A percentile compares a stretch with the other conserved stretches of the same genome.
phyloP scores from a whole-genome alignment of 2,797 vertebrate species.

The Sphenopsis melanotis region DNA sequence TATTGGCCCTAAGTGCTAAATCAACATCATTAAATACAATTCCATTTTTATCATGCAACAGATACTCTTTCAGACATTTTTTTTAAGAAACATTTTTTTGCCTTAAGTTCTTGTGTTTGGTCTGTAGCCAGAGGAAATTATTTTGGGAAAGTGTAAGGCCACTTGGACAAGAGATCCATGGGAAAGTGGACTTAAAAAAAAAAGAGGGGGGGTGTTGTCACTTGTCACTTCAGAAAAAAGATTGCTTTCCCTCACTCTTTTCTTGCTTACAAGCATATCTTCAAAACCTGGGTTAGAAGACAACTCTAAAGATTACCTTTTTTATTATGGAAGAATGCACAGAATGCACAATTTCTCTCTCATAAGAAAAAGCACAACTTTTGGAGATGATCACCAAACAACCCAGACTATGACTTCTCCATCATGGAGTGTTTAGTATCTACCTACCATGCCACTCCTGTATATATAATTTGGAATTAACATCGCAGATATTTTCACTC shows the following conservation, averaged over 20 bases:
- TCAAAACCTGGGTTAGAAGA: neutral
- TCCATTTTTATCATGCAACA: neutral
- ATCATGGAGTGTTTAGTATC: neutral
- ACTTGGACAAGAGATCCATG: constrained; percentile 48
- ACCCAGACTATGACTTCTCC: neutral
- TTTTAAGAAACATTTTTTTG: neutral
- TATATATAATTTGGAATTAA: neutral
- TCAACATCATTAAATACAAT: neutral
- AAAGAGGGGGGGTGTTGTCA: constrained; percentile 6
- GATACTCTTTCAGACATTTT: neutral
- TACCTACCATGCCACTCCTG: neutral
- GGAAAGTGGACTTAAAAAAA: constrained; percentile 19
- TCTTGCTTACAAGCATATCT: neutral
- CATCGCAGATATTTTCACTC: neutral
- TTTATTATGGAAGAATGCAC: neutral
- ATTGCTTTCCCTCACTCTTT: neutral
- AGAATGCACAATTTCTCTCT: neutral
- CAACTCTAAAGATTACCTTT: neutral
- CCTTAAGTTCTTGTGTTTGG: constrained; percentile 5
- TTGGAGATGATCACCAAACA: neutral
- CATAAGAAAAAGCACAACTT: neutral
- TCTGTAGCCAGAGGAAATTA: constrained; percentile 49
- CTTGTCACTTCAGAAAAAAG: constrained; percentile 26
- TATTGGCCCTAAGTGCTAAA: neutral
- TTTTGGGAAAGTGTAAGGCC: constrained; percentile 59